phyloP scores from a whole-genome alignment of 2,888 invertebrate species.

The Endomychus coccineus region DNA sequence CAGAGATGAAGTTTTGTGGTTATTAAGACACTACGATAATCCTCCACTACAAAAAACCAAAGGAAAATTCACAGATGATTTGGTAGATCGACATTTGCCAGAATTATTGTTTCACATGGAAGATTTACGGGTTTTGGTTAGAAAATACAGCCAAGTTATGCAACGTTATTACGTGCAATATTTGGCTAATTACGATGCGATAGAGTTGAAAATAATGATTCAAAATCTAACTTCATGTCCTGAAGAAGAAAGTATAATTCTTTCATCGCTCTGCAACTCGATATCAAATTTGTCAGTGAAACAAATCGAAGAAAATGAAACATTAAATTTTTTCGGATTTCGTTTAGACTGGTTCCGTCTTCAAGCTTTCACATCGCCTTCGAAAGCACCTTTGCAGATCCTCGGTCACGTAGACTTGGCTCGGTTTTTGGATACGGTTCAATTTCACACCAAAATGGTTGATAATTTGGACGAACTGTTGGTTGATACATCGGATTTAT shows the following conservation, averaged over 20 bases:
- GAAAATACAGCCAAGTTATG: conserved; percentile 72
- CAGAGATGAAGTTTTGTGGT: conserved; percentile 95
- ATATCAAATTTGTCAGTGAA: conserved; percentile 81
- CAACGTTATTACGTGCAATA: conserved; percentile 98
- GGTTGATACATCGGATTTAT: conserved; percentile 93
- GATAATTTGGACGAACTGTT: conserved; percentile 96
- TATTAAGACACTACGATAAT: conserved; percentile 92
- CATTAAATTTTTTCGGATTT: conserved; percentile 92
- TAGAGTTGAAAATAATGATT: conserved; percentile 76
- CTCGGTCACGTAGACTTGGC: conserved; percentile 81
- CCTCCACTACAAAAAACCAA: conserved; percentile 83
- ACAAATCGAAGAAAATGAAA: conserved; percentile 93
- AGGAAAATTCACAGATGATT: conserved; percentile 77
- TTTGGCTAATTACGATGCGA: conserved; percentile 91
- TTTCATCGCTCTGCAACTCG: conserved; percentile 86
- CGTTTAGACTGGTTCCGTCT: conserved; percentile 93
- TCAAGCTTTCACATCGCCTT: conserved; percentile 86
- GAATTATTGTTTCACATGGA: conserved; percentile 98
- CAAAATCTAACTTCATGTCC: conserved; percentile 78
- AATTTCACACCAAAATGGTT: conserved; percentile 97
- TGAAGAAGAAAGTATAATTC: conserved; percentile 90
- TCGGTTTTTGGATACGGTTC: conserved; percentile 86
- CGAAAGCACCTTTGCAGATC: conserved; percentile 70
- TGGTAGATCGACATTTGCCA: conserved; percentile 92
- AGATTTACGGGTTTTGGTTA: conserved; percentile 86